Conservation (phyloP, 2,113 vertebrate genomes). For the Machaerirhynchus nigripectus region DNA sequence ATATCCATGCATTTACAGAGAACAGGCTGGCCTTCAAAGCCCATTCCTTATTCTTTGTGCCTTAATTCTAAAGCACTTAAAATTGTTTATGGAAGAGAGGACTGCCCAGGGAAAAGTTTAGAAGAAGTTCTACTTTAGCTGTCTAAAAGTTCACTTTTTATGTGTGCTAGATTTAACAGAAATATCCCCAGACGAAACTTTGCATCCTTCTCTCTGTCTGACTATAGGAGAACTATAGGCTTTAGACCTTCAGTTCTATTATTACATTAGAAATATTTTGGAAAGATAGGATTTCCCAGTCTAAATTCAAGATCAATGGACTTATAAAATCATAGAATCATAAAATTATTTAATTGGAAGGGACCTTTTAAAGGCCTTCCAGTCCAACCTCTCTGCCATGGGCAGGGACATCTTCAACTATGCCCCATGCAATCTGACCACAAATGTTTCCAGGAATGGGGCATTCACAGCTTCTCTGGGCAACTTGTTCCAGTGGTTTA, state of each 20-base stretch:
- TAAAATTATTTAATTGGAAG: not conserved
- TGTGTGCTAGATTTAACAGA: not conserved
- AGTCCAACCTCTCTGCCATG: not conserved
- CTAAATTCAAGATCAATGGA: not conserved
- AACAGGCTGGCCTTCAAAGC: not conserved
- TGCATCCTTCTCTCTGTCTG: not conserved
- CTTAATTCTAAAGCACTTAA: not conserved
- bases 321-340: not conserved
- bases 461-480: not conserved
- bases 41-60: not conserved
- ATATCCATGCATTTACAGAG: not conserved
- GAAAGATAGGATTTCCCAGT: not conserved
- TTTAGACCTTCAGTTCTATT: not conserved
- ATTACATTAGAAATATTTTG: not conserved
- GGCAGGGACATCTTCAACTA: not conserved
- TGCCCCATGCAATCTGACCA: not conserved
- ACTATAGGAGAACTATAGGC: not conserved
- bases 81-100: not conserved
- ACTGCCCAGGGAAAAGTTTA: not conserved
- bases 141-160: not conserved
- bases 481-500: not conserved
- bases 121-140: not conserved
- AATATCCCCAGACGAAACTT: not conserved
- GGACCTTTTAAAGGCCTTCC: not conserved
- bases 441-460: not conserved